A percentile compares a stretch with the other conserved stretches of the same genome.
Conservation (phyloP, 2,888 invertebrate species). For the Torymus texanus region DNA sequence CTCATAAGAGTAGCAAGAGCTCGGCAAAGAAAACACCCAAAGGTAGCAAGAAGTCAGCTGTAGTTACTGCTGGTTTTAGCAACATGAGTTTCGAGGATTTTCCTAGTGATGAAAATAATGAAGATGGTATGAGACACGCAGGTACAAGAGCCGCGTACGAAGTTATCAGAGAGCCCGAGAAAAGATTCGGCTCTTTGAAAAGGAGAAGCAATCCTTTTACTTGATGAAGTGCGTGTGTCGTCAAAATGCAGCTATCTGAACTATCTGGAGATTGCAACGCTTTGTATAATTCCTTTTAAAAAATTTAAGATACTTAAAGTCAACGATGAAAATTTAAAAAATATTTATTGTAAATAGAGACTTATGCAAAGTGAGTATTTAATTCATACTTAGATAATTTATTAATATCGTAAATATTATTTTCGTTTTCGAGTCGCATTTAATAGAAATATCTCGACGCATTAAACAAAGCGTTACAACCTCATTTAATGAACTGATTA, state of each 20-base stretch:
- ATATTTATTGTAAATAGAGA: no score
- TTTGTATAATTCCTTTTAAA: neutral
- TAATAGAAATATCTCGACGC: neutral
- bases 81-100: constrained; percentile 87
- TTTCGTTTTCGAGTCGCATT: no score
- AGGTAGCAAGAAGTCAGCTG: constrained; percentile 60
- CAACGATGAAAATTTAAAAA: no score
- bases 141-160: constrained; percentile 79
- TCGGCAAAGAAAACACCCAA: constrained; percentile 59
- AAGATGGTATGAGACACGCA: constrained; percentile 74
- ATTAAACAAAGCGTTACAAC: constrained; percentile 4
- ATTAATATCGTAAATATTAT: no score
- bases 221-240: constrained; percentile 61
- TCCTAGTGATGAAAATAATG: constrained; percentile 80
- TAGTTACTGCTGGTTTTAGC: constrained; percentile 78
- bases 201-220: constrained; percentile 76
- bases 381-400: no score
- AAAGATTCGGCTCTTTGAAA: constrained; percentile 74
- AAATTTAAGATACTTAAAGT: no score
- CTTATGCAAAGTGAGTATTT: no score
- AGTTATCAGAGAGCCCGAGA: constrained; percentile 77
- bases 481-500: neutral
- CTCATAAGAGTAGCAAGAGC: constrained; percentile 66
- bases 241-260: constrained; percentile 25
- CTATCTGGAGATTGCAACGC: constrained; percentile 3